Conservation (phyloP, 2,113 vertebrate genomes). For the Tragelaphus strepsiceros region DNA sequence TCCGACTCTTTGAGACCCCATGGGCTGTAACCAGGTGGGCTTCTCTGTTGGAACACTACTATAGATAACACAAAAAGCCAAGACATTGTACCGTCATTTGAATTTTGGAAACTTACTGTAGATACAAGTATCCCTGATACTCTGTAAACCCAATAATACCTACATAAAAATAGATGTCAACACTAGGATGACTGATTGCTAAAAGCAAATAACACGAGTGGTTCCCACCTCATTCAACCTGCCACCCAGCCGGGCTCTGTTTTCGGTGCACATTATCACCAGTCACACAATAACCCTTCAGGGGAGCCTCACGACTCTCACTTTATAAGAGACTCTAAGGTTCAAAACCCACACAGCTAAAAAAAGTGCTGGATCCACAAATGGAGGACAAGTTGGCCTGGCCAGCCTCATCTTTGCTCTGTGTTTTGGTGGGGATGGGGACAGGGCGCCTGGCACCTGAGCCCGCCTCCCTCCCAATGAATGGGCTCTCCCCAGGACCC, state of each 20-base stretch:
- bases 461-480: neutral
- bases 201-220: neutral
- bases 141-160: neutral
- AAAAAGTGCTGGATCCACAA: neutral
- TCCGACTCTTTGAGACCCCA: neutral
- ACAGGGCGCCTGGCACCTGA: neutral
- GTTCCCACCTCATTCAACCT: neutral
- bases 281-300: neutral
- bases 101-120: neutral
- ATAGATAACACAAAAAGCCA: neutral
- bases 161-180: neutral
- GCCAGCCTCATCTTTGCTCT: neutral
- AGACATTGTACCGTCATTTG: neutral
- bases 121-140: neutral
- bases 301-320: neutral
- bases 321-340: neutral
- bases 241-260: neutral
- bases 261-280: fast-evolving
- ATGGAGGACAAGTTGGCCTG: neutral
- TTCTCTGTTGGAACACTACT: neutral
- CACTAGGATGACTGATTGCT: neutral
- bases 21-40: neutral
- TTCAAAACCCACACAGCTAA: neutral
- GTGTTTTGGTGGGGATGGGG: neutral
- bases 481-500: neutral